A percentile compares a stretch with the other conserved stretches of the same genome.
Evolutionary conservation across 37 sponge, comb jelly and placozoan genomes (phyloP).

Genomic region (Hexactinellida sp.): DNA sequence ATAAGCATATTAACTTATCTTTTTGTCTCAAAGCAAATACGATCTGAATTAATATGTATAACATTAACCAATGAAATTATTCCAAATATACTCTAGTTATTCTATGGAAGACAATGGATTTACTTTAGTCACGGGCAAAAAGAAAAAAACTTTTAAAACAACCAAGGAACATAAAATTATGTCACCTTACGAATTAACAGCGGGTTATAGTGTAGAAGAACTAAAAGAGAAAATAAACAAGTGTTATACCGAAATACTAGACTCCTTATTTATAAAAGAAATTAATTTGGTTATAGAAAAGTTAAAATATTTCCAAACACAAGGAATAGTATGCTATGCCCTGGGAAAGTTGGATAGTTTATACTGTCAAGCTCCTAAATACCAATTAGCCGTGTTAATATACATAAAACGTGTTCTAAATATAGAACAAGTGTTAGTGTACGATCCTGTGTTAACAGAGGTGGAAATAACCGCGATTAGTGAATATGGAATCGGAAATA

Average conservation of each 20-base stretch:
- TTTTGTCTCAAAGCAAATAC: too few relatives aligned
- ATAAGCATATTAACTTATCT: too few relatives aligned
- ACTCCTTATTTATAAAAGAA: not conserved
- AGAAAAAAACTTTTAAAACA: not conserved
- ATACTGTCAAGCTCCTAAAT: constrained; percentile 11
- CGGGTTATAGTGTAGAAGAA: not conserved
- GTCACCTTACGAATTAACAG: not conserved
- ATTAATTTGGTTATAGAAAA: not conserved
- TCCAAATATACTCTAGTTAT: not conserved
- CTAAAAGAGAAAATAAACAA: not conserved
- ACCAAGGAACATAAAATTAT: not conserved
- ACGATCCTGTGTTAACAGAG: not conserved
- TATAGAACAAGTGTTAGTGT: not conserved
- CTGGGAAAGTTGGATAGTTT: not conserved
- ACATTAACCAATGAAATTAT: not conserved
- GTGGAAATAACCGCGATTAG: not conserved
- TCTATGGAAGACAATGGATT: not conserved
- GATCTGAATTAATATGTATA: too few relatives aligned
- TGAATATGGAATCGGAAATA: not conserved
- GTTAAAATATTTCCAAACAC: not conserved
- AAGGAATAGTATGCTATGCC: not conserved
- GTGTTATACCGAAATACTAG: not conserved
- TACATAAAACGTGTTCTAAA: not conserved
- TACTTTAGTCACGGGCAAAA: not conserved
- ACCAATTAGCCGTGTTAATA: not conserved